Conservation (phyloP, 1,140 invertebrate genomes). For the Trichonephila clavipes region DNA sequence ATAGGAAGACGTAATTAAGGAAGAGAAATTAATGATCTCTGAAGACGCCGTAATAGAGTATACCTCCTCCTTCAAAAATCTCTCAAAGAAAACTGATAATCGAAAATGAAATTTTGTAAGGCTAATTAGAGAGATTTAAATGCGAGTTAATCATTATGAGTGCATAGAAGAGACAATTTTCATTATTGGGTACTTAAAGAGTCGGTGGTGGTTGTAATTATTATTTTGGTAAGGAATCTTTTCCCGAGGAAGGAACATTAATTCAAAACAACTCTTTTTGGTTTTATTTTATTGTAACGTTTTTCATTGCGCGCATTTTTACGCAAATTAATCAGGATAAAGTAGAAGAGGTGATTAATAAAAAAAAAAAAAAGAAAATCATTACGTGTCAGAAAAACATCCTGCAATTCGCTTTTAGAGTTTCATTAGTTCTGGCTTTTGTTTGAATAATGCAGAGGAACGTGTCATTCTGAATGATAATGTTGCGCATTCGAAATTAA, state of each 20-base stretch:
- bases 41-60: background rate
- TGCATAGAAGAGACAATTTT: slow-evolving; percentile 4
- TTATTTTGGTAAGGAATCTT: background rate
- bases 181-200: background rate
- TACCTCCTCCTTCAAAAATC: background rate
- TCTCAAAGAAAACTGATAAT: slow-evolving; percentile 7
- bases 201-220: background rate
- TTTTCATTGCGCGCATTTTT: background rate
- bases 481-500: background rate
- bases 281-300: background rate
- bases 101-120: slow-evolving; percentile 11
- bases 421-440: background rate
- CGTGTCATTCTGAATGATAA: background rate
- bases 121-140: slow-evolving; percentile 41
- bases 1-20: slow-evolving; percentile 38
- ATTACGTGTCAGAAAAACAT: slow-evolving; percentile 29
- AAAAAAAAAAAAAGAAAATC: background rate
- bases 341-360: background rate
- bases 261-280: background rate
- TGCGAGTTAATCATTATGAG: slow-evolving; percentile 23
- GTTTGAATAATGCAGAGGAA: background rate
- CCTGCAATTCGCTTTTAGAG: background rate
- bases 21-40: slow-evolving; percentile 17
- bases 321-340: background rate
- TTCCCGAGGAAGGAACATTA: background rate